Conservation (phyloP, 2,797 vertebrate species). For the Synanceia verrucosa region DNA sequence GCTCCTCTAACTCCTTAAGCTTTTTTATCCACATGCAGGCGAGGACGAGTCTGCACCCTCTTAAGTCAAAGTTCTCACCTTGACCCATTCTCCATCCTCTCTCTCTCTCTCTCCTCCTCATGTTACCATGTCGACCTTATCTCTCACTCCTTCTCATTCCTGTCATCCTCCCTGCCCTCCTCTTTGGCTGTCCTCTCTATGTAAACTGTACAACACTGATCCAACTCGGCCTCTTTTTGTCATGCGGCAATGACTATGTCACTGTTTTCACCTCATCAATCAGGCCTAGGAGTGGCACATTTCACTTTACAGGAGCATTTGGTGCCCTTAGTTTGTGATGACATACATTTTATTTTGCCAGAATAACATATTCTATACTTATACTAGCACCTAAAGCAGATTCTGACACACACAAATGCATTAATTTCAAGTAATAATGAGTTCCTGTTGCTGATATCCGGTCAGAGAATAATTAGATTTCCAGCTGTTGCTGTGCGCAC, state of each 20-base stretch:
- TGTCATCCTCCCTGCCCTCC: conserved; percentile 1
- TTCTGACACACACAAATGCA: conserved; percentile 18
- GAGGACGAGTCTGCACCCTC: conserved; percentile 63
- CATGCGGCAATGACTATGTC: conserved; percentile 50
- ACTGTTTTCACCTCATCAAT: conserved; percentile 73
- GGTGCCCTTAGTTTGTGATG: neutral
- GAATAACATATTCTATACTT: neutral
- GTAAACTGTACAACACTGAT: conserved; percentile 48
- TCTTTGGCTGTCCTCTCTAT: conserved; percentile 32
- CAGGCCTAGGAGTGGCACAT: conserved; percentile 39
- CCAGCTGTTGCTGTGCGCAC: conserved; percentile 78
- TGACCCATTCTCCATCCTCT: conserved; percentile 49
- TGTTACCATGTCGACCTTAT: conserved; percentile 45
- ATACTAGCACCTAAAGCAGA: conserved; percentile 2
- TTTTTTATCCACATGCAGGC: conserved; percentile 43
- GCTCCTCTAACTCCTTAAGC: conserved; percentile 40
- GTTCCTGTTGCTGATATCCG: conserved; percentile 72
- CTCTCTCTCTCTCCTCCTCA: conserved; percentile 34
- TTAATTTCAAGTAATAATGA: conserved; percentile 53
- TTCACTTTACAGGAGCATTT: conserved; percentile 8
- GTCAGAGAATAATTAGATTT: conserved; percentile 74
- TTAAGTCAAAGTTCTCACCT: conserved; percentile 56
- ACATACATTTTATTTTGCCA: neutral
- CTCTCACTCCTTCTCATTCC: conserved; percentile 29
- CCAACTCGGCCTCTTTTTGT: conserved; percentile 45